phyloP scores from a whole-genome alignment of 1,140 invertebrate species.

The Sitobion miscanthi region DNA sequence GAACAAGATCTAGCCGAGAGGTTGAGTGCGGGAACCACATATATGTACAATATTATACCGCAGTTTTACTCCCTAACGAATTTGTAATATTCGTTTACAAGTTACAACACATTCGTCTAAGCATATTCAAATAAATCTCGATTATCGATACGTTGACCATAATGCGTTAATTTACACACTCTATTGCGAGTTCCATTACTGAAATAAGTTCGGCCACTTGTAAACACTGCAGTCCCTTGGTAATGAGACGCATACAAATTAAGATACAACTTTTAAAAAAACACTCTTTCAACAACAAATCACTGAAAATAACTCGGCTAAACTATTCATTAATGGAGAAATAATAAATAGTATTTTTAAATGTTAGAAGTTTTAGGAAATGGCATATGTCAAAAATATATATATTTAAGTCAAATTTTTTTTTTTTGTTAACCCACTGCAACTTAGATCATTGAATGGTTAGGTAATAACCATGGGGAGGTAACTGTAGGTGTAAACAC shows the following conservation, averaged over 20 bases:
- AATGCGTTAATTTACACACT: background rate
- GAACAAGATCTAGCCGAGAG: background rate
- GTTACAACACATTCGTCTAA: no score
- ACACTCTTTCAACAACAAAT: background rate
- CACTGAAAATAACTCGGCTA: background rate
- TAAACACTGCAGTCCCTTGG: background rate
- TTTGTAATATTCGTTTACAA: no score
- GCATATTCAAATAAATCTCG: background rate
- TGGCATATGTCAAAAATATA: background rate
- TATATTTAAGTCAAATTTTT: no score
- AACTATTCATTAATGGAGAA: background rate
- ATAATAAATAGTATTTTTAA: background rate
- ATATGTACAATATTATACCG: background rate
- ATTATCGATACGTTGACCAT: background rate
- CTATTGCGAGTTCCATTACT: background rate
- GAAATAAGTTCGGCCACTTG: background rate
- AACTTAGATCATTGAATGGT: no score
- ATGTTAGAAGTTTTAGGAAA: background rate
- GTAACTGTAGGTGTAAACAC: no score
- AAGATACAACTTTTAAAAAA: background rate
- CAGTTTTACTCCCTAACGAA: background rate
- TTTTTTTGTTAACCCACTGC: no score
- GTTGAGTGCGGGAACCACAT: background rate
- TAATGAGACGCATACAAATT: background rate
- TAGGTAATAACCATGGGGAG: no score